Conservation (phyloP, 1,140 invertebrate species). For the Cydia splendana region DNA sequence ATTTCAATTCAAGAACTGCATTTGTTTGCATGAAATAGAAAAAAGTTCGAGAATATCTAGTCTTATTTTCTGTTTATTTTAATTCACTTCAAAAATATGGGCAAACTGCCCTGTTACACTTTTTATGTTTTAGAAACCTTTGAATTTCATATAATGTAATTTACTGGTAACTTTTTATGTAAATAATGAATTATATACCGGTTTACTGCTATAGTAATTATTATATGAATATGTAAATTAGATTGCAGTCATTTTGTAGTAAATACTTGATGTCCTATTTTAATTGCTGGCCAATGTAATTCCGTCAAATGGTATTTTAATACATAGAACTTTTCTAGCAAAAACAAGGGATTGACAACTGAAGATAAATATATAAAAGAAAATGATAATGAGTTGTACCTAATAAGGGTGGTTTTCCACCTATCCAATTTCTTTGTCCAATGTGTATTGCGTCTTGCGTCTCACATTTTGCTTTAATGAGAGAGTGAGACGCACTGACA, state of each 20-base stretch:
- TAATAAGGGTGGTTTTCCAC: too few species aligned
- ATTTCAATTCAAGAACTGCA: too few species aligned
- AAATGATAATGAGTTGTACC: too few species aligned
- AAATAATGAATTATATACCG: slow-evolving; percentile 2
- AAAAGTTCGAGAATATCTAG: background rate
- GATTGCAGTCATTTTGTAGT: background rate
- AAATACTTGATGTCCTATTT: background rate
- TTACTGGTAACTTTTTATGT: background rate
- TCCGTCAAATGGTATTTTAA: background rate
- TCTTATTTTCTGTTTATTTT: background rate
- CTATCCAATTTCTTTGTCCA: too few species aligned
- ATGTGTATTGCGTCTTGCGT: too few species aligned
- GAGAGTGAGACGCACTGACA: too few species aligned
- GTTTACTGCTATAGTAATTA: background rate
- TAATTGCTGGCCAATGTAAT: slow-evolving; percentile 7
- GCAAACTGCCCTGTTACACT: background rate
- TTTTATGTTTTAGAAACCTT: background rate
- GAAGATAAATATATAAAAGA: too few species aligned
- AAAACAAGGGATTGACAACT: too few species aligned
- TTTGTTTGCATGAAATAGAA: too few species aligned
- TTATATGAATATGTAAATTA: slow-evolving; percentile 6
- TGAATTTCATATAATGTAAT: background rate
- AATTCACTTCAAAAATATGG: background rate
- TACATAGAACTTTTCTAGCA: too few species aligned
- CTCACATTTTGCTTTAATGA: too few species aligned